phyloP scores from a whole-genome alignment of 2,797 vertebrate genomes.

The Molossus alvarezi region DNA sequence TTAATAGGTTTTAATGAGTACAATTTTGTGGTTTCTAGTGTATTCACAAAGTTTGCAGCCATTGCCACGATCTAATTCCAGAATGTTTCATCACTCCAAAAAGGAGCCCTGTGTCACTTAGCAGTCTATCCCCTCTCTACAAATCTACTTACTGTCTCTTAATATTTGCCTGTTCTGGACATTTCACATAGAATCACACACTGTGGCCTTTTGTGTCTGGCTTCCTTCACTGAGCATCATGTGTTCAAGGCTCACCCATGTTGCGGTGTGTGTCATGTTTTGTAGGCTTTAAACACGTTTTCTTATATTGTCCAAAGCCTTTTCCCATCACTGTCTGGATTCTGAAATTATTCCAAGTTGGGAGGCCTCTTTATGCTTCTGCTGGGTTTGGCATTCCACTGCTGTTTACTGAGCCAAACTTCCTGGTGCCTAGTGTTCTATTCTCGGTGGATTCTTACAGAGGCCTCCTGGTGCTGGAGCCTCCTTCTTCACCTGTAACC shows the following conservation, averaged over 20 bases:
- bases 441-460: not conserved
- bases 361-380: too few species aligned
- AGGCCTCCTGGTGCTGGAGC: not conserved
- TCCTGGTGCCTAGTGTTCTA: not conserved
- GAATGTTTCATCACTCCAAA: not conserved
- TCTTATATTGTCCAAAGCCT: not conserved
- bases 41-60: not conserved
- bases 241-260: not conserved
- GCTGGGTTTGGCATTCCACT: not conserved
- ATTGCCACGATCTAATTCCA: not conserved
- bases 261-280: rapidly evolving
- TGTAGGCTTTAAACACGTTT: not conserved
- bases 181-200: not conserved
- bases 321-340: not conserved
- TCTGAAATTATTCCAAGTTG: not conserved
- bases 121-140: not conserved
- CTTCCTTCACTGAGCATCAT: rapidly evolving
- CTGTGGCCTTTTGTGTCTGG: not conserved
- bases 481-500: not conserved
- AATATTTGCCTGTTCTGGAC: not conserved
- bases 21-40: not conserved
- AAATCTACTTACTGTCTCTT: not conserved
- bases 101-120: not conserved
- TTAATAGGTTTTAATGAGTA: not conserved
- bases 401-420: not conserved